Base-by-base conservation (phyloP, 2,113 vertebrate genomes). In the Strigops habroptila region DNA sequence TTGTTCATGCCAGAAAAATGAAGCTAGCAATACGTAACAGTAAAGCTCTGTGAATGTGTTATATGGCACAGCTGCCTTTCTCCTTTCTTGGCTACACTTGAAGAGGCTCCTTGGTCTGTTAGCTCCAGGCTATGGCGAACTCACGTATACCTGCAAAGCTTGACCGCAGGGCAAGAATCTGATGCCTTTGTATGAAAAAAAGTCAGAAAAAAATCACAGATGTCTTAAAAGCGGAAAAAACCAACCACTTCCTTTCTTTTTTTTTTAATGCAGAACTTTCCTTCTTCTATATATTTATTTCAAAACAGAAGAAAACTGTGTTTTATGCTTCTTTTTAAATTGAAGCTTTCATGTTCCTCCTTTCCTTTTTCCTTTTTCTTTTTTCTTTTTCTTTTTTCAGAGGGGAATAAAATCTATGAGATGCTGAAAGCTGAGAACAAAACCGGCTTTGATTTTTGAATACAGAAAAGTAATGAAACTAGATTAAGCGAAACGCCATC, bases 191-290 rank as follows among this genome's bases (percentile, higher is more conserved):
- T 57, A 64, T 16, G 31, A 69, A 71, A 59, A 28, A 31, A 52
- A 8, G 5, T 24, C n/a, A 53, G 31, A 52, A 52, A 18, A 31
- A 27, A 3, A 28, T 7, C 15, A 16, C 1, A 24, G 4, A 22
- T 49, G 5, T 28, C 69, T 85, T 53, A 55, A 37, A 3, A 23
- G 43, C 23, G 46, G 68, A 11, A 30, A 71, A 63, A 82, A 33
- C 5, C 57, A 19, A 0, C 1, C 6, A 35, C 2, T 9, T 5
- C 4, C 39, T 43, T 1, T 30, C 8, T 37, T 7, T 43, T 33
- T 49, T 24, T 55, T 87, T 70, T 59, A 33, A 51, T 39, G 44
- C 4, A 78, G 35, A 70, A 27, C 4, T 53, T 13, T 39, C 3
- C 7, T 33, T 83, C 25, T 37, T 55, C 14, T 28, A 33, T 43